These are phyloP conservation scores for Apoda limacodes DNA, from an alignment of 2,888 invertebrate genomes.

Conservation along the genomic window DNA sequence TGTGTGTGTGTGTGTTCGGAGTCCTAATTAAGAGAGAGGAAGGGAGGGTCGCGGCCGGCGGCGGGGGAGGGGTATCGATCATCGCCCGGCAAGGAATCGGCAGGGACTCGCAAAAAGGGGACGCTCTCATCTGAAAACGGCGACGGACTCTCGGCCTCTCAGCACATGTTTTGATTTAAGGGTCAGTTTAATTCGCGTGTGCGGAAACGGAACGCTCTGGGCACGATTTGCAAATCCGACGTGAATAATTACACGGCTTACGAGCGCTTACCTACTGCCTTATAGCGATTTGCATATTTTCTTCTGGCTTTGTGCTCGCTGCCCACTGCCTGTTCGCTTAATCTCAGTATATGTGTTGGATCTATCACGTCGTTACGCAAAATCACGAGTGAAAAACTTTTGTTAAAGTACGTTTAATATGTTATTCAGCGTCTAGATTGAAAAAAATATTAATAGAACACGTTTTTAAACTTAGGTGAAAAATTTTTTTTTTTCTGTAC, in stretches of 20 bases:
- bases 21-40: conserved; percentile 87
- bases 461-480: too few relatives aligned
- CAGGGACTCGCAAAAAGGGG: conserved; percentile 67
- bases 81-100: conserved; percentile 67
- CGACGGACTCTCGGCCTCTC: conserved; percentile 59
- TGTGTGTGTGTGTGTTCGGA: conserved; percentile 79
- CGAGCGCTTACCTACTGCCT: conserved; percentile 67
- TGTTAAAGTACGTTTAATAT: too few relatives aligned
- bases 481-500: too few relatives aligned
- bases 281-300: conserved; percentile 68
- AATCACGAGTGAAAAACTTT: too few relatives aligned
- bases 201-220: conserved; percentile 57
- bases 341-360: too few relatives aligned
- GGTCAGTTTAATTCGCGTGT: conserved; percentile 61
- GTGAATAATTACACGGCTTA: conserved; percentile 70
- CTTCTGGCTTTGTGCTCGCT: conserved; percentile 50
- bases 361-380: too few relatives aligned
- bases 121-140: conserved; percentile 64
- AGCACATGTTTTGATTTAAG: conserved; percentile 69
- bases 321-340: too few relatives aligned
- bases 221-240: conserved; percentile 65
- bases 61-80: conserved; percentile 60
- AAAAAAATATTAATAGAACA: too few relatives aligned
- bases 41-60: conserved; percentile 57
- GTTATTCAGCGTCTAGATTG: too few relatives aligned